These are phyloP conservation scores for Nezara viridula DNA, from an alignment of 2,888 invertebrate genomes.

Conservation along the genomic window DNA sequence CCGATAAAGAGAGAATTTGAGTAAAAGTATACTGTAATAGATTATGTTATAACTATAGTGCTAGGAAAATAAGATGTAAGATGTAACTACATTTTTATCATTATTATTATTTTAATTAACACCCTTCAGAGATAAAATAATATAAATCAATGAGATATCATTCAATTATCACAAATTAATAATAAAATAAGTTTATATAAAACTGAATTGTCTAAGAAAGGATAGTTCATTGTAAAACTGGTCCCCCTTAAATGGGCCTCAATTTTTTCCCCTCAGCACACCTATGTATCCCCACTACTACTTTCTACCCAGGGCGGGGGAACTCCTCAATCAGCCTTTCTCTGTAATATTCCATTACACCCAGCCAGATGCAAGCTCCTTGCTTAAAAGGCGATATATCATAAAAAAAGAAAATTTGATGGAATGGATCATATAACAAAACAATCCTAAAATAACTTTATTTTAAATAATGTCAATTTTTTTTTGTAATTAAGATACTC, in stretches of 20 bases:
- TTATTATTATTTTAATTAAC: neutral
- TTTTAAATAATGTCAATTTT: neutral
- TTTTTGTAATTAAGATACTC: neutral
- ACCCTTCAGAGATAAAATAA: neutral
- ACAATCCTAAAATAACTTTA: neutral
- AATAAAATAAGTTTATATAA: neutral
- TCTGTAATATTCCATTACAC: conserved; percentile 54
- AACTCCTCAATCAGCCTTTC: conserved; percentile 50
- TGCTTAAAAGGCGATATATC: neutral
- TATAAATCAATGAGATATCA: neutral
- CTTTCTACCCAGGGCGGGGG: conserved; percentile 46
- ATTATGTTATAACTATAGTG: neutral
- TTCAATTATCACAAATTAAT: neutral
- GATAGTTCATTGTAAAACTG: conserved; percentile 32
- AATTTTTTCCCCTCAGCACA: conserved; percentile 35
- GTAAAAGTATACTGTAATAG: neutral
- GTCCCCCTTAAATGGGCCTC: conserved; percentile 55
- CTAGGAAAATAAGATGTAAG: neutral
- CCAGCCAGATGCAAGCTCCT: neutral
- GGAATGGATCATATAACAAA: neutral
- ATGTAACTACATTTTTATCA: too few relatives aligned
- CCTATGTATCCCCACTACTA: conserved; percentile 35
- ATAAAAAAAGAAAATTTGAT: neutral
- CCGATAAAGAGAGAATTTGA: too few relatives aligned
- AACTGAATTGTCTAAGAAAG: neutral